Evolutionary conservation across 2,888 invertebrate genomes (phyloP).

Genomic region (Eupithecia tripunctaria): DNA sequence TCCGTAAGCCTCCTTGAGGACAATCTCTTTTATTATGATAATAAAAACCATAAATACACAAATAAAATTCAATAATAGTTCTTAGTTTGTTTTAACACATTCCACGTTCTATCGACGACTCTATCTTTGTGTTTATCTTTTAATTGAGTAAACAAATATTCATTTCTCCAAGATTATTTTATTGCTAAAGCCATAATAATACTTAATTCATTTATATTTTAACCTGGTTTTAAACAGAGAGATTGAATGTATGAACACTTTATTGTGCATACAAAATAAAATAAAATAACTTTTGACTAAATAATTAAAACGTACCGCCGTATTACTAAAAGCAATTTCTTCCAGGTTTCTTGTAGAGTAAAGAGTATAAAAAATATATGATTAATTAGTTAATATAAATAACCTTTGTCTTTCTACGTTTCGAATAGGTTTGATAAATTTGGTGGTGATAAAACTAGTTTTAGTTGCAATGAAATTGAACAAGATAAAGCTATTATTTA

Average conservation of each 20-base stretch:
- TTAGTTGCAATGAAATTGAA: constrained; percentile 21
- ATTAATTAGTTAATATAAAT: too few species aligned
- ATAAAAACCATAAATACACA: constrained; percentile 57
- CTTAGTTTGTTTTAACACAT: constrained; percentile 41
- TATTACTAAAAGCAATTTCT: too few species aligned
- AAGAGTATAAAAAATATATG: too few species aligned
- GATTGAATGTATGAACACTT: too few species aligned
- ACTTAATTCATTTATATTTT: background rate
- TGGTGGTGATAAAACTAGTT: background rate
- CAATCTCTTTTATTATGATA: constrained; percentile 56
- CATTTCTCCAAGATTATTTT: background rate
- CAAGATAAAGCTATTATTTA: constrained; percentile 42
- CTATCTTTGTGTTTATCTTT: background rate
- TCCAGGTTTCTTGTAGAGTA: too few species aligned
- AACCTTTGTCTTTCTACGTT: too few species aligned
- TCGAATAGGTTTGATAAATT: background rate
- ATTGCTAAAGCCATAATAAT: background rate
- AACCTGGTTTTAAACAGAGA: background rate
- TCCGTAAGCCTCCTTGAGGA: constrained; percentile 58
- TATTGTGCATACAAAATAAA: too few species aligned
- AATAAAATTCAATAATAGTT: constrained; percentile 51
- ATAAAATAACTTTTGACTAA: too few species aligned
- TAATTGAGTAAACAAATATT: constrained; percentile 13
- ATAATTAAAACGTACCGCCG: too few species aligned
- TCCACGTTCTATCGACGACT: background rate